A percentile compares a stretch with the other conserved stretches of the same genome.
These are phyloP conservation scores for Diacarnus erythraeanus DNA, from an alignment of 37 sponge, comb jelly and placozoan genomes.

Conservation along the genomic window DNA sequence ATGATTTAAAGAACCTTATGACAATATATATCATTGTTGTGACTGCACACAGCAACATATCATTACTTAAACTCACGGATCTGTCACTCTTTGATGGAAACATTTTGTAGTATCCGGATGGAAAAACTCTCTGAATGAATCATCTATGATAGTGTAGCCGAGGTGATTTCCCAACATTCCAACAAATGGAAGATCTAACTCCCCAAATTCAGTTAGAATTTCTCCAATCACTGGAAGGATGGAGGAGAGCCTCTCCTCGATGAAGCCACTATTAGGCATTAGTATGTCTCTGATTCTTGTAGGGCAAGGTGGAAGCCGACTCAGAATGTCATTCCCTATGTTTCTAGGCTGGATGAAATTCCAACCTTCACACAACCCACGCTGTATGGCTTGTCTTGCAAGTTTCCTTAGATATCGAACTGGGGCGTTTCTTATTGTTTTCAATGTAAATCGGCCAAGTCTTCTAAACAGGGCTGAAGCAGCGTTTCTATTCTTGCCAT, in stretches of 20 bases:
- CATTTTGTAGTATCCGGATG: constrained; percentile 15
- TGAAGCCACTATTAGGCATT: constrained; percentile 8
- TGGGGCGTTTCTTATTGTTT: neutral
- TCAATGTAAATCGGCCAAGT: neutral
- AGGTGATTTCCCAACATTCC: neutral
- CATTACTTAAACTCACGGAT: neutral
- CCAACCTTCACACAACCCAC: constrained; percentile 29
- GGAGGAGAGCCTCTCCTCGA: constrained; percentile 1
- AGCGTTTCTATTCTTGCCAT: neutral
- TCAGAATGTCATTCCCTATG: constrained; percentile 9
- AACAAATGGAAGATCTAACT: neutral
- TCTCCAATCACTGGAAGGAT: constrained; percentile 3
- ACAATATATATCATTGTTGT: too few species aligned
- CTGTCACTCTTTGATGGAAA: constrained; percentile 2
- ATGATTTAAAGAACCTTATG: too few species aligned
- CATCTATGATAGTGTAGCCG: constrained; percentile 2
- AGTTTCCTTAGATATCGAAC: constrained; percentile 4
- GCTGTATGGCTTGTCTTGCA: neutral
- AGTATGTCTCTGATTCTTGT: neutral
- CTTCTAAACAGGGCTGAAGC: constrained; percentile 1
- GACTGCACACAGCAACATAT: too few species aligned
- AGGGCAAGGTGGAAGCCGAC: constrained; percentile 30
- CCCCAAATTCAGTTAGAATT: neutral
- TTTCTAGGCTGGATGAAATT: neutral
- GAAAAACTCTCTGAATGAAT: neutral